phyloP scores from a whole-genome alignment of 2,888 invertebrate species.

The Ditula angustiorana region DNA sequence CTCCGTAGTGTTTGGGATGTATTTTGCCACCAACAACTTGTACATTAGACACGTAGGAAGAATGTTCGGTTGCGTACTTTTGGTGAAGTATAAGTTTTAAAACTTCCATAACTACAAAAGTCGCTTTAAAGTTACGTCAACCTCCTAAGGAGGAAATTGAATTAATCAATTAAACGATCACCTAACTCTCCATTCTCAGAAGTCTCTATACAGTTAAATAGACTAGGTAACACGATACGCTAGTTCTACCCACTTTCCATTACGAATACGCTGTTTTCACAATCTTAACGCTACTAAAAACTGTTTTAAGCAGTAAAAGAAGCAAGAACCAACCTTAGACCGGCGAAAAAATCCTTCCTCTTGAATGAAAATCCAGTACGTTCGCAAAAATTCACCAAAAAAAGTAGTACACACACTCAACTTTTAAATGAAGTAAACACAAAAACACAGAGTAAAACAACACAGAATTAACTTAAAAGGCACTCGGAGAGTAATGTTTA shows the following conservation, averaged over 20 bases:
- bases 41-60: no score
- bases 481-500: conserved; percentile 39
- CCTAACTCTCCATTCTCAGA: neutral
- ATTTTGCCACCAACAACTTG: no score
- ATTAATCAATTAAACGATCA: conserved; percentile 24
- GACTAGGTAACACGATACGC: neutral
- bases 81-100: neutral
- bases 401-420: conserved; percentile 45
- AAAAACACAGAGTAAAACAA: conserved; percentile 38
- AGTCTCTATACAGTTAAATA: conserved; percentile 4
- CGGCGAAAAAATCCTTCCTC: conserved; percentile 47
- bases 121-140: neutral
- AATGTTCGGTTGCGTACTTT: no score
- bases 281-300: neutral
- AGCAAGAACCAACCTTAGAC: conserved; percentile 47
- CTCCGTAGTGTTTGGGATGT: no score
- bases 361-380: conserved; percentile 38
- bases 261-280: neutral
- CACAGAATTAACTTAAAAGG: conserved; percentile 40
- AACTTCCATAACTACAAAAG: neutral
- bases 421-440: conserved; percentile 42
- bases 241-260: neutral
- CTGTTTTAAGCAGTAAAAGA: conserved; percentile 25
- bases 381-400: conserved; percentile 35
- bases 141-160: conserved; percentile 22